Base-by-base conservation (phyloP, 2,888 invertebrate genomes). In the Crepidodera aurea region DNA sequence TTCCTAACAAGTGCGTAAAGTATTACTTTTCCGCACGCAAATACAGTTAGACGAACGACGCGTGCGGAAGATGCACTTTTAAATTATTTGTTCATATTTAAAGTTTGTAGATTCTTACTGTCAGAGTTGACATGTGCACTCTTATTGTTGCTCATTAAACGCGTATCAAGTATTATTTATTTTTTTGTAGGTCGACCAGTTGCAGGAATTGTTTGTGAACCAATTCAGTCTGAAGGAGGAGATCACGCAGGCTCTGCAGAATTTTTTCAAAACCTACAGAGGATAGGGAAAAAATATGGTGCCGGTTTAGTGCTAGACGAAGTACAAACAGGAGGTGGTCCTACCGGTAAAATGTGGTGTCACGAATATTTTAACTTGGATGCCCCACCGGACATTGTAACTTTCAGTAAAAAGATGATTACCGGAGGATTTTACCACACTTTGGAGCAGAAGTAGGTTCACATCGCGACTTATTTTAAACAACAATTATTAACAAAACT, bases 261-360 rank as follows among this genome's bases (percentile, higher is more conserved):
- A 71, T 98, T 97, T 81, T 98, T 98, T 83, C 91, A 90, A 78
- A 83, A 85, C 50, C 85, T 99, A 1, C 95, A 96, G 79, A 84
- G 86, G 66, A 86, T 98, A 67, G 89, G 91, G 42, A 89, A 91
- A 77, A 86, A 89, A 87, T 83, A 90, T 73, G 90, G 90, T 3
- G 87, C 89, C 0, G 93, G 92, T 0, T 84, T 96, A 22, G 85
- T 98, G 60, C 88, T 98, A 0, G 99, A 99, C 81, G 99, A 99
- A 82, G 98, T 99, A 0, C 98, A 99, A 84, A 99, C 99, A 0
- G 98, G 98, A 0, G 93, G 96, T 64, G 98, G 98, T 0, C 90
- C 94, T 0, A 96, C 97, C 0, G 99, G 99, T n/a, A 95, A 93
- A 82, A 93, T 97, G 88, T 99, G 98, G 99, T 94, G 94, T 67